Evolutionary conservation across 2,797 vertebrate species (phyloP).

Genomic region (Scleropages formosus): DNA sequence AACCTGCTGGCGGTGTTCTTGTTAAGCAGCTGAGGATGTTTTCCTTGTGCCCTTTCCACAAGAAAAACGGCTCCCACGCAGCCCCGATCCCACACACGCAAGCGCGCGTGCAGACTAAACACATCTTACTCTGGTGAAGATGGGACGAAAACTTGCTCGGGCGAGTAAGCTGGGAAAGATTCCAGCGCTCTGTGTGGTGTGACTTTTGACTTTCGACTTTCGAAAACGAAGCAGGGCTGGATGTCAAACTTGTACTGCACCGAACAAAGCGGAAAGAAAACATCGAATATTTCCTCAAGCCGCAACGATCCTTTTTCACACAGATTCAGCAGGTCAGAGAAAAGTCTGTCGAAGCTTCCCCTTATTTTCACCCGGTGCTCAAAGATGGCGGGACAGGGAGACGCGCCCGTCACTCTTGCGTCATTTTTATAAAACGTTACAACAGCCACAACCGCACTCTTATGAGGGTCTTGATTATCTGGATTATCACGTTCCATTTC

Average conservation of each 20-base stretch:
- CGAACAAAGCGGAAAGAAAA: slow-evolving; percentile 7
- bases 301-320: background rate
- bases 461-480: no score
- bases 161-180: no score
- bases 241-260: background rate
- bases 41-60: slow-evolving; percentile 31
- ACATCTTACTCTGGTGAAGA: slow-evolving; percentile 10
- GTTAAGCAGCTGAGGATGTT: slow-evolving; percentile 38
- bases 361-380: no score
- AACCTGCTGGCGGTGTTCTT: slow-evolving; percentile 32
- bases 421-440: no score
- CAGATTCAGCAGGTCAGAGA: background rate
- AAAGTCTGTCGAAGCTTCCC: no score
- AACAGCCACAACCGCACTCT: no score
- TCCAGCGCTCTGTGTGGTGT: no score
- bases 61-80: slow-evolving; percentile 39
- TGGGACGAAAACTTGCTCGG: background rate
- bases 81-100: slow-evolving; percentile 13
- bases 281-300: background rate
- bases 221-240: background rate
- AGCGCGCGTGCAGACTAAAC: background rate
- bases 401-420: no score
- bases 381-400: no score
- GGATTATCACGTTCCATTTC: no score
- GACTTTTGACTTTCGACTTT: no score